A percentile compares a stretch with the other conserved stretches of the same genome.
phyloP scores from a whole-genome alignment of 2,113 vertebrate genomes.

The Chunga burmeisteri region DNA sequence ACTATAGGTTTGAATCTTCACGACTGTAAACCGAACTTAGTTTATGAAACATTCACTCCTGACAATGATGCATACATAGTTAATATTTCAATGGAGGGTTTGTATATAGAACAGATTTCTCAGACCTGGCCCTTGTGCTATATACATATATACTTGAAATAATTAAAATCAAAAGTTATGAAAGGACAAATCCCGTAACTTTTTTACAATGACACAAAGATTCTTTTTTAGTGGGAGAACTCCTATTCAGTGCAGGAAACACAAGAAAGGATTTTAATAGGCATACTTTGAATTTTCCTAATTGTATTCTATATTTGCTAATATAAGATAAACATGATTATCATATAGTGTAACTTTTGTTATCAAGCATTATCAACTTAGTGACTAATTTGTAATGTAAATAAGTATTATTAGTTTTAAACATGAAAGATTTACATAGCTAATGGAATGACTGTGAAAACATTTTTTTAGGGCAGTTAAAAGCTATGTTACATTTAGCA shows the following conservation, averaged over 20 bases:
- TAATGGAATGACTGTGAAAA: constrained; percentile 32
- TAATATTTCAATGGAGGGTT: neutral
- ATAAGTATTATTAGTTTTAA: constrained; percentile 30
- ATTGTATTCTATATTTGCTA: neutral
- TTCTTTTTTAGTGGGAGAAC: neutral
- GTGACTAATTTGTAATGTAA: constrained; percentile 34
- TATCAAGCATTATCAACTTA: constrained; percentile 26
- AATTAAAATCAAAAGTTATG: neutral
- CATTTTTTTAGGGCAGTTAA: neutral
- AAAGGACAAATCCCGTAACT: neutral
- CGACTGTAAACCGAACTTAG: neutral
- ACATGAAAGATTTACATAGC: constrained; percentile 21
- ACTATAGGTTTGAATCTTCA: neutral
- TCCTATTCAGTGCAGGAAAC: neutral
- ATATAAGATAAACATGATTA: neutral
- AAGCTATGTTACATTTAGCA: neutral
- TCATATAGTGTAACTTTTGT: constrained; percentile 11
- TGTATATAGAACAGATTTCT: neutral
- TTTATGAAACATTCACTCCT: neutral
- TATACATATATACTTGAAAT: neutral
- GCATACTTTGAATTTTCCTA: neutral
- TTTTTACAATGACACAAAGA: neutral
- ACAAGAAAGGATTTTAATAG: neutral
- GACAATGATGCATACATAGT: neutral
- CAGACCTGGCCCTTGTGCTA: neutral